Evolutionary conservation across 2,113 vertebrate species (phyloP).

Genomic region (Lampris incognitus): DNA sequence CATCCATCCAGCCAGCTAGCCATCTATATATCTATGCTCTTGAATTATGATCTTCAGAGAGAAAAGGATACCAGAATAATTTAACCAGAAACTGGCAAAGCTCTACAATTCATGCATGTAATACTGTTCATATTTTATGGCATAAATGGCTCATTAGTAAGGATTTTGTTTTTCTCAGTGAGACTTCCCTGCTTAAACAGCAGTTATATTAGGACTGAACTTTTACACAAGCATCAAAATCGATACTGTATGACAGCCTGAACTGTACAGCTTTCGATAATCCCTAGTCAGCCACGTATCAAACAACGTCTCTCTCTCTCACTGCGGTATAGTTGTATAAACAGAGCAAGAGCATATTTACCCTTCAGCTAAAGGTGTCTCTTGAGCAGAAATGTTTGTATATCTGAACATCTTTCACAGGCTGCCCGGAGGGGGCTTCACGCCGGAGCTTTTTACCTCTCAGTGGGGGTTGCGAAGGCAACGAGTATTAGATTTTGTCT

Average conservation of each 20-base stretch:
- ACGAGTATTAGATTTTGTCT: conserved; percentile 57
- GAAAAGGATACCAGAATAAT: conserved; percentile 21
- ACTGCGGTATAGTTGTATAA: conserved; percentile 56
- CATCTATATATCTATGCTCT: too few species aligned
- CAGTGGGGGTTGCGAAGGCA: conserved; percentile 49
- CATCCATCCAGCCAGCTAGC: too few species aligned
- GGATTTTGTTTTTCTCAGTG: not conserved
- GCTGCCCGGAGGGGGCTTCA: conserved; percentile 57
- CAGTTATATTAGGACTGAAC: conserved; percentile 40
- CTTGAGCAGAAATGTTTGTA: conserved; percentile 64
- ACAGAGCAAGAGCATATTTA: conserved; percentile 69
- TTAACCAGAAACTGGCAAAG: conserved; percentile 19
- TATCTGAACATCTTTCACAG: conserved; percentile 69
- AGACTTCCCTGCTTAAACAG: conserved; percentile 24
- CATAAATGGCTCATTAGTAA: conserved; percentile 24
- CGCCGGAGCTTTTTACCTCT: conserved; percentile 62
- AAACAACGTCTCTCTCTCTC: conserved; percentile 46
- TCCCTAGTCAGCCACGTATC: conserved; percentile 52
- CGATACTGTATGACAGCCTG: conserved; percentile 17
- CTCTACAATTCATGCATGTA: conserved; percentile 46
- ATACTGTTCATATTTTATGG: too few species aligned
- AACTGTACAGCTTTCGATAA: conserved; percentile 36
- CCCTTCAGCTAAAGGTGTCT: conserved; percentile 73
- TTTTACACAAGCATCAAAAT: conserved; percentile 53
- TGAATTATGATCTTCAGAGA: too few species aligned